phyloP scores from a whole-genome alignment of 2,888 invertebrate genomes.

The Pseudanteris insignis region DNA sequence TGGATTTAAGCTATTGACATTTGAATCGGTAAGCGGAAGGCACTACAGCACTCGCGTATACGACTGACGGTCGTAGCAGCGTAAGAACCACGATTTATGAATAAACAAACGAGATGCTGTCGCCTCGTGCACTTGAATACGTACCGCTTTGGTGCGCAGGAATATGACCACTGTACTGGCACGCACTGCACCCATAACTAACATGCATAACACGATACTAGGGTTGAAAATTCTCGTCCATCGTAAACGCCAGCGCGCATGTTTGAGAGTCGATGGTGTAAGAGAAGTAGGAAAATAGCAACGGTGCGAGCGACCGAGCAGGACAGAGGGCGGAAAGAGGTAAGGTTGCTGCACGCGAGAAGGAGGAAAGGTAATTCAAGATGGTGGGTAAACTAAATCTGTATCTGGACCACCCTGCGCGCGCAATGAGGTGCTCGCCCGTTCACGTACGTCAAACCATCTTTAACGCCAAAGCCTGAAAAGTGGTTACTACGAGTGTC shows the following conservation, averaged over 20 bases:
- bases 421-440: too few relatives aligned
- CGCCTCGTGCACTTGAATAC: conserved; percentile 57
- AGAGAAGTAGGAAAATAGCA: conserved; percentile 24
- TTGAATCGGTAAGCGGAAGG: conserved; percentile 10
- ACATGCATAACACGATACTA: conserved; percentile 48
- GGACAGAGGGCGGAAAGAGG: conserved; percentile 37
- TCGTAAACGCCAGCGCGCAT: conserved; percentile 44
- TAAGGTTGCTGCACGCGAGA: conserved; percentile 29
- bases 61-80: not conserved
- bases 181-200: conserved; percentile 64
- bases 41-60: too few relatives aligned
- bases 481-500: conserved; percentile 24
- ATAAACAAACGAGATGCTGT: too few relatives aligned
- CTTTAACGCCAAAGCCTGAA: conserved; percentile 25
- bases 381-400: conserved; percentile 44
- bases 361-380: conserved; percentile 45
- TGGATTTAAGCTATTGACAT: conserved; percentile 10
- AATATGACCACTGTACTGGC: conserved; percentile 59
- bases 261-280: conserved; percentile 35
- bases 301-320: conserved; percentile 25
- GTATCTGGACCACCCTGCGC: conserved; percentile 46
- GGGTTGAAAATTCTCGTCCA: conserved; percentile 42
- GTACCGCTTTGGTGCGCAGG: conserved; percentile 50
- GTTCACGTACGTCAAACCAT: conserved; percentile 14
- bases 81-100: conserved; percentile 36